A percentile compares a stretch with the other conserved stretches of the same genome.
phyloP scores from a whole-genome alignment of 2,888 invertebrate genomes.

The Drosophila kambysellisi region DNA sequence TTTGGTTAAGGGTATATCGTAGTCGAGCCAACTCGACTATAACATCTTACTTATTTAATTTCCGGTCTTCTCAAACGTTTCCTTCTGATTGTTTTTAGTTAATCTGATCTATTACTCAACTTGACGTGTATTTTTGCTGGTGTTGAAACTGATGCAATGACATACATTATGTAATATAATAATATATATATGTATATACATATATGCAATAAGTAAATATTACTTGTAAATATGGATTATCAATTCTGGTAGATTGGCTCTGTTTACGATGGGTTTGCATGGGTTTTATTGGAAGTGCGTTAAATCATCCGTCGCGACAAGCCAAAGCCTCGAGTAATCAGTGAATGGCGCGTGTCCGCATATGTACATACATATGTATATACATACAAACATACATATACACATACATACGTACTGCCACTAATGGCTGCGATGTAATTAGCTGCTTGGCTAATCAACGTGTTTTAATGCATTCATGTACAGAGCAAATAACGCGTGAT shows the following conservation, averaged over 20 bases:
- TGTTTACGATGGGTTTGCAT: constrained; percentile 10
- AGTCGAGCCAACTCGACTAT: too few species aligned
- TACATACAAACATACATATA: background rate
- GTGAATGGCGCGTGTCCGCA: constrained; percentile 28
- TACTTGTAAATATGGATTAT: constrained; percentile 41
- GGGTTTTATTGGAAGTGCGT: constrained; percentile 56
- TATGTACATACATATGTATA: background rate
- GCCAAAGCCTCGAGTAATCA: constrained; percentile 48
- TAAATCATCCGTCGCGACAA: constrained; percentile 62
- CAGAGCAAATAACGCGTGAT: background rate
- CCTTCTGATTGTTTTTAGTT: background rate
- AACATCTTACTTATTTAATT: background rate
- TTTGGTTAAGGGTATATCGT: too few species aligned
- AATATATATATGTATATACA: background rate
- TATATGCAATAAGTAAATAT: constrained; percentile 60
- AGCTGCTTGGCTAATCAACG: constrained; percentile 40
- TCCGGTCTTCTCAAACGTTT: background rate
- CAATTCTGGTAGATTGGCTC: constrained; percentile 4
- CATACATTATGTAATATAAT: background rate
- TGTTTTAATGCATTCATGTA: background rate
- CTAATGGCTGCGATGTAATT: constrained; percentile 37
- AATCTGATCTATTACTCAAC: background rate
- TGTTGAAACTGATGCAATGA: background rate
- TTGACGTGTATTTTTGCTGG: background rate
- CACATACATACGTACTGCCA: too few species aligned